Percentiles rank a stretch among this genome's conserved stretches.
These are phyloP conservation scores for Epicauta chinensis DNA, from an alignment of 1,140 invertebrate genomes.

Conservation along the genomic window DNA sequence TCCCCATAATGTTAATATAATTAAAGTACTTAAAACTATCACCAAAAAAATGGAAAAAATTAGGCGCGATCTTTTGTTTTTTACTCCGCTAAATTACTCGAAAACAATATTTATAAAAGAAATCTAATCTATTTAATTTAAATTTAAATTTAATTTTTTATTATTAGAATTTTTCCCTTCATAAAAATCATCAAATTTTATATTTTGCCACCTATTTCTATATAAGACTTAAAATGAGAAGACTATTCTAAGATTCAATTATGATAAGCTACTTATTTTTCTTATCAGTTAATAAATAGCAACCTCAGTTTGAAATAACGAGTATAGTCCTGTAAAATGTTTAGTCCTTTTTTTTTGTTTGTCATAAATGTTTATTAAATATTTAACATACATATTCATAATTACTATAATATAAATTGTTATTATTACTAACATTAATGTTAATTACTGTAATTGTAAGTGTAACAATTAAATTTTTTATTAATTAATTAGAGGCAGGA, in stretches of 20 bases:
- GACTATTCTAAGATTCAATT: constrained; percentile 33
- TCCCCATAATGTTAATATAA: too few relatives aligned
- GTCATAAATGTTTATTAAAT: constrained; percentile 22
- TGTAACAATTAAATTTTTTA: too few relatives aligned
- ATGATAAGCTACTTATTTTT: constrained; percentile 35
- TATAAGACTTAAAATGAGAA: background rate
- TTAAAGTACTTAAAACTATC: too few relatives aligned
- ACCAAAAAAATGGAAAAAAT: too few relatives aligned
- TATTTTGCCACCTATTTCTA: background rate
- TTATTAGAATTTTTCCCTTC: background rate
- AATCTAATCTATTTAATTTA: background rate
- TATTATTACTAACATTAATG: too few relatives aligned
- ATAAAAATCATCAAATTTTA: background rate
- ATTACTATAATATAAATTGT: too few relatives aligned
- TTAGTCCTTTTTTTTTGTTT: constrained; percentile 17
- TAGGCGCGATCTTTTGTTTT: too few relatives aligned
- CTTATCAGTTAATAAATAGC: constrained; percentile 38
- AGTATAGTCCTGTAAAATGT: constrained; percentile 11
- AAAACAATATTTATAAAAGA: too few relatives aligned
- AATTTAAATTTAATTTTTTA: background rate
- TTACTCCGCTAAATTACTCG: too few relatives aligned
- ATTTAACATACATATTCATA: constrained; percentile 20
- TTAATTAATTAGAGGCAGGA: too few relatives aligned
- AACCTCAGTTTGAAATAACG: too few relatives aligned
- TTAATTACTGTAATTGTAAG: too few relatives aligned